These are phyloP conservation scores for Myopa testacea DNA, from an alignment of 2,888 invertebrate species.

Conservation along the genomic window DNA sequence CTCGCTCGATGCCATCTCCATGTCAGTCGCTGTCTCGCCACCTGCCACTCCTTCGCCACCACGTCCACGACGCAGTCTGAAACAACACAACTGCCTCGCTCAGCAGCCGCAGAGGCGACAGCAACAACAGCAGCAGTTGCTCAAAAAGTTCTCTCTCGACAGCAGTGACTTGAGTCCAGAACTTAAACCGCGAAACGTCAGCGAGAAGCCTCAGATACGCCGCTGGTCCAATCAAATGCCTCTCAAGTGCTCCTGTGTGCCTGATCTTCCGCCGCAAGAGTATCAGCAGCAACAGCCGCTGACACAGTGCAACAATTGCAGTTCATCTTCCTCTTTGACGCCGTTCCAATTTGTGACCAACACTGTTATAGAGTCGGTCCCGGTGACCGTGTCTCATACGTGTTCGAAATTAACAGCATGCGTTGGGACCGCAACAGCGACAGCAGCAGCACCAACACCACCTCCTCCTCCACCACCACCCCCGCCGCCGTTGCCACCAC, in stretches of 20 bases:
- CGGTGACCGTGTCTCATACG: constrained; percentile 43
- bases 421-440: constrained; percentile 29
- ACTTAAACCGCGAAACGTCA: neutral
- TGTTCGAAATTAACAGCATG: constrained; percentile 50
- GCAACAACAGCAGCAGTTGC: constrained; percentile 42
- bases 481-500: constrained; percentile 30
- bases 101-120: constrained; percentile 10
- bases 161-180: constrained; percentile 44
- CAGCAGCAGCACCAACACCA: constrained; percentile 35
- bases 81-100: constrained; percentile 57
- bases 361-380: constrained; percentile 50
- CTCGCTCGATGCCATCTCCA: constrained; percentile 66
- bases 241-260: constrained; percentile 55
- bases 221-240: constrained; percentile 62
- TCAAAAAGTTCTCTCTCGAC: constrained; percentile 63
- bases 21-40: constrained; percentile 61
- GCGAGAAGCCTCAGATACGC: constrained; percentile 48
- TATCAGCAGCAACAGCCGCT: neutral
- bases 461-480: constrained; percentile 6
- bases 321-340: constrained; percentile 10
- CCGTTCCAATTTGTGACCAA: constrained; percentile 38
- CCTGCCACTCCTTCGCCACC: constrained; percentile 61
- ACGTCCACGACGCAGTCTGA: constrained; percentile 57
- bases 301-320: constrained; percentile 32
- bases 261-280: constrained; percentile 5